These are phyloP conservation scores for Fundulus diaphanus DNA, from an alignment of 2,797 vertebrate genomes.

Conservation along the genomic window DNA sequence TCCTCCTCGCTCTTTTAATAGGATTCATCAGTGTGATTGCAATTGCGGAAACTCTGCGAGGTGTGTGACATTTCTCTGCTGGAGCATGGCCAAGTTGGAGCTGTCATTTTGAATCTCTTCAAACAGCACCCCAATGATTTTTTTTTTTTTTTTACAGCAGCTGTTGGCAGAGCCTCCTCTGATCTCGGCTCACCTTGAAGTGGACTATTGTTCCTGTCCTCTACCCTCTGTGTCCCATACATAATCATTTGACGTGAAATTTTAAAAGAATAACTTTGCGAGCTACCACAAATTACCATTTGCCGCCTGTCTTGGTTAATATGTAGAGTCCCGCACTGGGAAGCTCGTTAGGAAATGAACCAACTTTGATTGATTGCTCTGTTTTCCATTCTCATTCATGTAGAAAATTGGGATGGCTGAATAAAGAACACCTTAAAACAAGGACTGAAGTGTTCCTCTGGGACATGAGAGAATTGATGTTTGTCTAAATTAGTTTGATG, in stretches of 20 bases:
- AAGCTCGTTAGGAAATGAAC: conserved; percentile 69
- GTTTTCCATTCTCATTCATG: conserved; percentile 75
- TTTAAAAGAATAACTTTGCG: conserved; percentile 52
- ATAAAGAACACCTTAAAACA: conserved; percentile 72
- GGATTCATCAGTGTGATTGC: conserved; percentile 59
- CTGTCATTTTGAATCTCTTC: conserved; percentile 55
- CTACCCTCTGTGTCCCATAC: conserved; percentile 40
- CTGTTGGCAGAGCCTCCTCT: conserved; percentile 43
- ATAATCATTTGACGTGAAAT: conserved; percentile 68
- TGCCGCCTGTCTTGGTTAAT: conserved; percentile 66
- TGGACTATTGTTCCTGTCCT: conserved; percentile 34
- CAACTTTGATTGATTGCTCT: conserved; percentile 82
- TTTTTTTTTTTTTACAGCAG: conserved; percentile 65
- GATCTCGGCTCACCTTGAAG: conserved; percentile 73
- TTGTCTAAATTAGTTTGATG: conserved; percentile 50
- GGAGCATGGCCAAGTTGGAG: conserved; percentile 44
- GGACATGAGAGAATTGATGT: conserved; percentile 21
- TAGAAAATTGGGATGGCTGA: conserved; percentile 80
- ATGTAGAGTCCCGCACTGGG: conserved; percentile 43
- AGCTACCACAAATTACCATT: conserved; percentile 64
- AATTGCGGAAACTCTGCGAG: conserved; percentile 49
- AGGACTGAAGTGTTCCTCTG: conserved; percentile 38
- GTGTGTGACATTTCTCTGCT: conserved; percentile 37
- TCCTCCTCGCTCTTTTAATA: conserved; percentile 47
- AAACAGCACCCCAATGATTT: conserved; percentile 39